Evolutionary conservation across 2,113 vertebrate genomes (phyloP), one percentile per base, ranked within the genome.

Genomic region (Solea solea): DNA sequence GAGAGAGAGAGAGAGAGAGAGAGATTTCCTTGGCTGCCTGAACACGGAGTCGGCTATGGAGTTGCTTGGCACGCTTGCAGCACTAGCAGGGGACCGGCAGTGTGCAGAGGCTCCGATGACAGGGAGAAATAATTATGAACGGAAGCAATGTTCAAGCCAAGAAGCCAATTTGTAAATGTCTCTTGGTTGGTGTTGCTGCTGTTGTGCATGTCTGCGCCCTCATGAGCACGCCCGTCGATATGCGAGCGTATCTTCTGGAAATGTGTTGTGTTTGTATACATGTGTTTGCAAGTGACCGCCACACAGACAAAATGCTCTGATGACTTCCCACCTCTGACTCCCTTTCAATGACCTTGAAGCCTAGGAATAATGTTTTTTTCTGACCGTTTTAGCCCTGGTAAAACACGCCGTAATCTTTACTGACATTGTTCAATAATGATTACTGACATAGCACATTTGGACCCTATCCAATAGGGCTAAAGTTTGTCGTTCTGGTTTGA

Each of bases 51-150:
- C 71, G 62, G 72, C 78, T 75, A 75, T 84, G 83, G 82, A 87
- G 83, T 83, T 74, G 86, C 74, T 88, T 93, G 91, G 91, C 90
- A 8, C 80, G 78, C 76, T 80, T 84, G 83, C 86, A 93, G 85
- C 78, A 86, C 86, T 89, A 89, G 84, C 83, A 75, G 74, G 85
- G 84, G 87, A 85, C 84, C 83, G 76, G 86, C 80, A 86, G 87
- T 84, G 82, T 90, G 81, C 84, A 86, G 86, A 89, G 80, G 78
- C 78, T 86, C 89, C 82, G 83, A 88, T 89, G 90, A 92, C 84
- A 88, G 83, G 82, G 85, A 89, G 87, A 90, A 92, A 92, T 92
- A 90, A 93, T 93, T 92, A 88, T 89, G 86, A 92, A 91, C 78
- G 74, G 84, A 90, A 88, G 86, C 86, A 64, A 89, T 86, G 89